Base-by-base conservation (phyloP, 2,888 invertebrate genomes). In the Aleiodes testaceus region DNA sequence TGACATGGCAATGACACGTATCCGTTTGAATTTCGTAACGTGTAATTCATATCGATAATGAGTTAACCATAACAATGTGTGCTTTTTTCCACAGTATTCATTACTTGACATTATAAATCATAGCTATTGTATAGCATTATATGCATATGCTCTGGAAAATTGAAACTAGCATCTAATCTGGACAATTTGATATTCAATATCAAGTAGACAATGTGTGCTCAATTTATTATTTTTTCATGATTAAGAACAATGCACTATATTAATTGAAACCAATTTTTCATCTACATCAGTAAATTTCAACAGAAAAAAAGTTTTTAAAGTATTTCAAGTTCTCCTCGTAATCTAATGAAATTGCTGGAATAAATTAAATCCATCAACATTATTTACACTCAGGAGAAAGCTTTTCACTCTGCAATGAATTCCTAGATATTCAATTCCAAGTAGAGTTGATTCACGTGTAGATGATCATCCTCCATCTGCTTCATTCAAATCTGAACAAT, bases 1-100 rank as follows among this genome's bases (percentile, higher is more conserved):
- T 55, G 55, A 55, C 55, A 55, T 55, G 30, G 36, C 36, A 36
- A 55, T 55, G 26, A 26, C 14, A 55, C 30, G 30, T 55, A 55
- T 55, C 55, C 55, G 55, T 55, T 55, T n/a, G 11, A 55, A 55
- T 55, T 55, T 55, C 55, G 30, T 30, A 55, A 55, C 14, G 55
- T 7, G 12, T 30, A 55, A 30, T 55, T 55, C 30, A 26, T 55
- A 14, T 26, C 30, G 9, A 55, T 30, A 55, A 55, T 55, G 55
- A 55, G 30, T 30, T 55, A 55, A 30, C 14, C 26, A 30, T 30
- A 14, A 53, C 36, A 36, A 36, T 36, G n/a, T 55, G 30, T 18
- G 55, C 3, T 36, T 36, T 36, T 36, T 36, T 30, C 30, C 30
- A n/a, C n/a, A 30, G 30, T 55, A 26, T 30, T n/a, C 26, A n/a